Evolutionary conservation across 2,797 vertebrate species (phyloP).

Genomic region (Fratercula arctica): DNA sequence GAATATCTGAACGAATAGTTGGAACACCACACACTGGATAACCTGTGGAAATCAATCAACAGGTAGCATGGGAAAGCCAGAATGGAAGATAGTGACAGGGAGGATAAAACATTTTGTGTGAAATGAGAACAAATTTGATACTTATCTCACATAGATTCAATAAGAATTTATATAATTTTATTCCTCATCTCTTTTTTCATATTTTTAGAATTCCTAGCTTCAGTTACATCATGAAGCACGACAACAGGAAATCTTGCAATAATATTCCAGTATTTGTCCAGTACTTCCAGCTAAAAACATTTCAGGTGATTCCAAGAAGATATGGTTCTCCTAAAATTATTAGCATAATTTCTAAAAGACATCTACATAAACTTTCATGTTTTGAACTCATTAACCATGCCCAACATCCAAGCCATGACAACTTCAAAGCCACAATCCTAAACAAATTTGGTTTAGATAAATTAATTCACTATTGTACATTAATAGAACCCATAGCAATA

Average conservation of each 20-base stretch:
- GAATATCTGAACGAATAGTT: constrained; percentile 80
- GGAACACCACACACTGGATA: constrained; percentile 79
- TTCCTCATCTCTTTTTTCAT: neutral
- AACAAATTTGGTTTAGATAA: neutral
- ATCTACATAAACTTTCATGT: neutral
- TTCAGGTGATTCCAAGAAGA: neutral
- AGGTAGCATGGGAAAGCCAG: neutral
- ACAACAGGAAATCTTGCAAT: neutral
- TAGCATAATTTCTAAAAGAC: neutral
- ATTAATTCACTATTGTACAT: neutral
- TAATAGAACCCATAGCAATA: neutral
- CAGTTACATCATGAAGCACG: neutral
- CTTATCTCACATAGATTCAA: neutral
- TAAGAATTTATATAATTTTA: neutral
- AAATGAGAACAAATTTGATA: neutral
- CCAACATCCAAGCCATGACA: neutral
- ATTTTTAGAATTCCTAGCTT: neutral
- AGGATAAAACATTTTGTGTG: neutral
- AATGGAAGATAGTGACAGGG: neutral
- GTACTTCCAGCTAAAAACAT: neutral
- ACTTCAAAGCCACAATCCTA: neutral
- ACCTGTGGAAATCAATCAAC: constrained; percentile 67
- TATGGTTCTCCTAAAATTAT: neutral
- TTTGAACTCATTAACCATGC: neutral
- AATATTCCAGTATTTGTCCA: neutral